Conservation (phyloP, 2,888 invertebrate species). For the Callinectes sapidus region DNA sequence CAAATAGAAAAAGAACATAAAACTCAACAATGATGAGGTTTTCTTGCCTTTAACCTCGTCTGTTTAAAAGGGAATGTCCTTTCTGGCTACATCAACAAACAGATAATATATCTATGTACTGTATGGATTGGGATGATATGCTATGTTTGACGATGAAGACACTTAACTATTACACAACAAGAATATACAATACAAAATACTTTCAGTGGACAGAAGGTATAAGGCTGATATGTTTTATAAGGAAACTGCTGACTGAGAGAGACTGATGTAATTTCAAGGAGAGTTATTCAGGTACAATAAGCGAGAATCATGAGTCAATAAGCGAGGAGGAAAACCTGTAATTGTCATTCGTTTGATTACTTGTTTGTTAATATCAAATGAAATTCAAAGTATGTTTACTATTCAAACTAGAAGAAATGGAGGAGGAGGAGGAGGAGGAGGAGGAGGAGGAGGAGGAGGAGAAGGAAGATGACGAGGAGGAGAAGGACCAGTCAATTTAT, state of each 20-base stretch:
- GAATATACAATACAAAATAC: not conserved
- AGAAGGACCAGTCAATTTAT: not conserved
- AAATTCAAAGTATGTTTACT: not conserved
- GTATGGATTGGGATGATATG: not conserved
- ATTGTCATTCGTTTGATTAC: not conserved
- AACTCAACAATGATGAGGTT: no score
- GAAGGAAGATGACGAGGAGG: not conserved
- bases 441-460: not conserved
- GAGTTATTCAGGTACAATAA: not conserved
- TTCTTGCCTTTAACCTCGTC: no score
- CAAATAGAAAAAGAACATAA: no score
- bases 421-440: not conserved
- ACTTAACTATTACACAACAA: no score
- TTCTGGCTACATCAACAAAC: no score
- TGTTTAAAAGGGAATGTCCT: no score
- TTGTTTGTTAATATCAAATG: not conserved
- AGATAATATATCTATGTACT: no score
- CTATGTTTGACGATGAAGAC: not conserved
- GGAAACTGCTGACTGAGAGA: not conserved
- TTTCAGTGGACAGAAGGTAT: not conserved
- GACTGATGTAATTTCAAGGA: not conserved
- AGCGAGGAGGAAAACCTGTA: not conserved
- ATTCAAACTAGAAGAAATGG: not conserved
- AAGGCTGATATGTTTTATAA: not conserved
- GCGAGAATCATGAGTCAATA: not conserved